A percentile compares a stretch with the other conserved stretches of the same genome.
Evolutionary conservation across 2,113 vertebrate species (phyloP).

Genomic region (Takifugu flavidus): DNA sequence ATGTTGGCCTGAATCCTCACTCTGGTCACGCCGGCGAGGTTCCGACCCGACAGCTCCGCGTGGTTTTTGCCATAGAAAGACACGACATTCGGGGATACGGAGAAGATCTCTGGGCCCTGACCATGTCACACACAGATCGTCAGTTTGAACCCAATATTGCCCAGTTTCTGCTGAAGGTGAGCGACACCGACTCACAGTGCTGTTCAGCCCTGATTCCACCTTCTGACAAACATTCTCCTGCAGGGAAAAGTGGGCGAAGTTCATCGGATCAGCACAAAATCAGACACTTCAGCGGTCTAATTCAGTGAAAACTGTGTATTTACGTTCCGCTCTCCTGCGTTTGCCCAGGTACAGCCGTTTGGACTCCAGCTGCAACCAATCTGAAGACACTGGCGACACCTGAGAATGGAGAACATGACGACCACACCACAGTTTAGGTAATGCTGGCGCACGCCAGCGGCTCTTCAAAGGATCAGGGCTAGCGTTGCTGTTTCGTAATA

Average conservation of each 20-base stretch:
- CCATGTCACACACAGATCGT: slow-evolving; percentile 24
- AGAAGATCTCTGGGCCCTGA: slow-evolving; percentile 76
- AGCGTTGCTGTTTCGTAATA: neutral
- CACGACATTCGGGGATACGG: slow-evolving; percentile 77
- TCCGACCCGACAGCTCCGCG: slow-evolving; percentile 76
- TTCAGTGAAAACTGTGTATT: neutral
- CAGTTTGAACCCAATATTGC: neutral
- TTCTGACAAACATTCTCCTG: slow-evolving; percentile 37
- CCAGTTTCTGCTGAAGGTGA: neutral
- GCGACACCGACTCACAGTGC: slow-evolving; percentile 35
- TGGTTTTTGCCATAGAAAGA: slow-evolving; percentile 84
- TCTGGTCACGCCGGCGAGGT: slow-evolving; percentile 74
- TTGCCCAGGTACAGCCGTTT: slow-evolving; percentile 24
- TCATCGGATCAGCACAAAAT: no score
- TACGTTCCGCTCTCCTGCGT: neutral
- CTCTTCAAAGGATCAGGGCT: no score
- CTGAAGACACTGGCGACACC: slow-evolving; percentile 24
- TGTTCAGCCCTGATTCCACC: neutral
- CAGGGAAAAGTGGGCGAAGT: neutral
- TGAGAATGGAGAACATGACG: slow-evolving; percentile 5
- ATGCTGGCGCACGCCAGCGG: neutral
- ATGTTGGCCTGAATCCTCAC: slow-evolving; percentile 77
- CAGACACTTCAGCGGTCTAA: neutral
- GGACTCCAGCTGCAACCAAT: slow-evolving; percentile 32
- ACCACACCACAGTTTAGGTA: neutral